Conservation (phyloP, 2,797 vertebrate genomes). For the Molothrus aeneus region DNA sequence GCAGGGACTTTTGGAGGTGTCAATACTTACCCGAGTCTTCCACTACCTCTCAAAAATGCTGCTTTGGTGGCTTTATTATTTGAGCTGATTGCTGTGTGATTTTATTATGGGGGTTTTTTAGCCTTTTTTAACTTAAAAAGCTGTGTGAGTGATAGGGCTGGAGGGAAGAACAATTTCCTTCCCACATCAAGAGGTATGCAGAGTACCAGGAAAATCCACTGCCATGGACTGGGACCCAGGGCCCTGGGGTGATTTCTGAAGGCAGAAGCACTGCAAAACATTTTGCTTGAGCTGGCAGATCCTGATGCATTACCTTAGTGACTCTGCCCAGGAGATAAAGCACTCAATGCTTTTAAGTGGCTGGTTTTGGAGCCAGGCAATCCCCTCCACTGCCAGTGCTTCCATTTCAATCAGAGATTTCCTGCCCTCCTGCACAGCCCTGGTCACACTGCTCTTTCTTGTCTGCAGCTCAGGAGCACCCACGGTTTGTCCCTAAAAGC, state of each 20-base stretch:
- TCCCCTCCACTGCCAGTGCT: background rate
- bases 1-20: background rate
- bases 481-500: background rate
- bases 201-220: background rate
- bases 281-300: background rate
- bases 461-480: background rate
- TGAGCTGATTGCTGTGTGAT: background rate
- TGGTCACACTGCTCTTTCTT: background rate
- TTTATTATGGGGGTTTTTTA: background rate
- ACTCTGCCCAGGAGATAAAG: background rate
- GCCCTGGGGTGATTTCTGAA: background rate
- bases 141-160: background rate
- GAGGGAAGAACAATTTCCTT: background rate
- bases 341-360: background rate
- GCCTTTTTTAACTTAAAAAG: background rate
- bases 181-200: too few relatives aligned
- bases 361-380: background rate
- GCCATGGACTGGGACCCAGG: background rate
- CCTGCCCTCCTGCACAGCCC: background rate
- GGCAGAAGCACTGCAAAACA: background rate
- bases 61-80: background rate
- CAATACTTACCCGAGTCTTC: background rate
- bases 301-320: background rate
- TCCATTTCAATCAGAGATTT: background rate
- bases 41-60: background rate